Base-by-base conservation (phyloP, 2,797 vertebrate species). In the Cetoscarus ocellatus region DNA sequence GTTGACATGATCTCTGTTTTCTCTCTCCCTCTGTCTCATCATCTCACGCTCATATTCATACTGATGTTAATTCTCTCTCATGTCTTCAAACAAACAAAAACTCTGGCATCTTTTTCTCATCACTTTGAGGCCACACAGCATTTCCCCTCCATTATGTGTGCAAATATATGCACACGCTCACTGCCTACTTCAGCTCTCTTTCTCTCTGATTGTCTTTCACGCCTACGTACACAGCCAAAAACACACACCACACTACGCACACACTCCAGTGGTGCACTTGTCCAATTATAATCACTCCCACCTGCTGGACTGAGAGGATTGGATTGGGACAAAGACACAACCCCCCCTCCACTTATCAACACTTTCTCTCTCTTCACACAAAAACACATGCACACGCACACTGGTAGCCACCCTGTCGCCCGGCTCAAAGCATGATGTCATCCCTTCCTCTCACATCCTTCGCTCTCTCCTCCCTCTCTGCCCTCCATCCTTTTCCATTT, bases 391-490 rank as follows among this genome's bases (percentile, higher is more conserved):
- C 64, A 27, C 60, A 53, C 77, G 61, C 73, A 72, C 57, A 44
- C 65, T 68, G 56, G 69, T 80, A 86, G 79, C 73, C 83, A 83
- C 78, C 76, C 73, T 80, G 77, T 71, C 45, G 44, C 77, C 60
- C 63, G 59, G 77, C 86, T 83, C 76, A 91, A 86, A 88, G 79
- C 83, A 93, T 94, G 94, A 94, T 91, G 92, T 94, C 92, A 94
- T 89, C 70, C 61, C 58, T 73, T 38, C 39, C 76, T 57, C 71
- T 59, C 70, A 13, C 38, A 38, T 17, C 61, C 49, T 72, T 64
- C 68, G 40, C 17, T 48, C 76, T 50, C 49, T 58, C 54, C 73
- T 73, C 69, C 58, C 69, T 51, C 71, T 42, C 39, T 67, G 73
- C 77, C 70, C 72, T 75, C 69, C 81, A 52, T 87, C 68, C 79